Evolutionary conservation across 2,113 vertebrate genomes (phyloP).

Genomic region (Caracal caracal): DNA sequence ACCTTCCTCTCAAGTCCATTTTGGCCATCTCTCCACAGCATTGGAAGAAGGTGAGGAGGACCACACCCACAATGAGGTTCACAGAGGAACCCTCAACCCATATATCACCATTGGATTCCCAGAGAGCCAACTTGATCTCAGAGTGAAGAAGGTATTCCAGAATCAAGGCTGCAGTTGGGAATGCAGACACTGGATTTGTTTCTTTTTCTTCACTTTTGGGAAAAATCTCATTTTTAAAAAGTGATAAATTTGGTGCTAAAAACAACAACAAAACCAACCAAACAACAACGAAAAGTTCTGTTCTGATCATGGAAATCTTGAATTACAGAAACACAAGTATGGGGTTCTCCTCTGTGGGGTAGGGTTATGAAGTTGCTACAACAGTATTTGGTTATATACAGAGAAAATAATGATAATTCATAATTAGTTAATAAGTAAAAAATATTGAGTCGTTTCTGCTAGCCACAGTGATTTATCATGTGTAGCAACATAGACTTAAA

Average conservation of each 20-base stretch:
- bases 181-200: slow-evolving; percentile 66
- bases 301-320: not conserved
- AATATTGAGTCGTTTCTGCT: not conserved
- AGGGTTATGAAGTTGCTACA: not conserved
- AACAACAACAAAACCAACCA: not conserved
- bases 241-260: slow-evolving; percentile 78
- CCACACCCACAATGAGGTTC: slow-evolving; percentile 92
- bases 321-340: not conserved
- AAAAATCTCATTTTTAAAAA: slow-evolving; percentile 76
- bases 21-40: slow-evolving; percentile 93
- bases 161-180: slow-evolving; percentile 18
- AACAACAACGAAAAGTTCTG: not conserved
- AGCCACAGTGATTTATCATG: not conserved
- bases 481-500: not conserved
- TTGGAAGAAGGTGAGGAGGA: slow-evolving; percentile 91
- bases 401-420: not conserved
- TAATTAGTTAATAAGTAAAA: not conserved
- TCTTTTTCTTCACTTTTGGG: slow-evolving; percentile 74
- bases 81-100: slow-evolving; percentile 55
- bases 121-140: slow-evolving; percentile 63
- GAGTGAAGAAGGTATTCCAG: not conserved
- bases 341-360: too few species aligned
- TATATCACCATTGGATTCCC: slow-evolving; percentile 42
- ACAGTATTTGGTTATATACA: not conserved
- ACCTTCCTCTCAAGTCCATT: slow-evolving; percentile 84